Base-by-base conservation (phyloP, 1,140 invertebrate species). In the Lucilia sericata region DNA sequence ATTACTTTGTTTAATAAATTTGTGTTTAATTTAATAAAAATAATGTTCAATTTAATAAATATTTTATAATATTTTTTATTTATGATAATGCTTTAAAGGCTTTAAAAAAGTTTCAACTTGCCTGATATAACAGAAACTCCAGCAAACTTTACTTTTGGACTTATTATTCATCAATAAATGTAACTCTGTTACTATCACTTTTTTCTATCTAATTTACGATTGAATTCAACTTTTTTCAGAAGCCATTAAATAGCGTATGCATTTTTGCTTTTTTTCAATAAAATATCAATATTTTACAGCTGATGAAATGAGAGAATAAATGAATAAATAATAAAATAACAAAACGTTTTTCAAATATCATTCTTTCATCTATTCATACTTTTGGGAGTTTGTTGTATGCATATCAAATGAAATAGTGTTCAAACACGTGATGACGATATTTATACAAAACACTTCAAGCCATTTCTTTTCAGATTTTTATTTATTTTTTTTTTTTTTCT, bases 301-400 rank as follows among this genome's bases (percentile, higher is more conserved):
- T 17, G 55, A 60, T 60, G 14, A n/a, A 60, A 60, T 60, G 55
- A 60, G 14, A 17, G 65, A 21, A 70, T 70, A n/a, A 70, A 70
- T 70, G 14, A 60, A 70, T 70, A 21, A 70, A 70, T 21, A 49
- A 13, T 51, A 49, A 80, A 80, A 80, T 80, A 80, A 80, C 76
- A 80, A 80, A 80, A 80, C 76, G 76, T 80, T 80, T 80, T 49
- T 80, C 76, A 80, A 80, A 80, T 80, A 80, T 70, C 75, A 78
- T 78, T 17, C 36, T 49, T 51, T n/a, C 42, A 80, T 49, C 19
- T n/a, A 80, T 80, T 19, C 76, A 80, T 80, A 49, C 76, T 49
- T 80, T 80, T 49, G 76, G 76, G 76, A 80, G 76, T 80, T 51
- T 80, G 47, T 80, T 80, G 42, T 49, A 80, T 51, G 76, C 76